phyloP scores from a whole-genome alignment of 2,113 vertebrate species.

The Antechinus flavipes region DNA sequence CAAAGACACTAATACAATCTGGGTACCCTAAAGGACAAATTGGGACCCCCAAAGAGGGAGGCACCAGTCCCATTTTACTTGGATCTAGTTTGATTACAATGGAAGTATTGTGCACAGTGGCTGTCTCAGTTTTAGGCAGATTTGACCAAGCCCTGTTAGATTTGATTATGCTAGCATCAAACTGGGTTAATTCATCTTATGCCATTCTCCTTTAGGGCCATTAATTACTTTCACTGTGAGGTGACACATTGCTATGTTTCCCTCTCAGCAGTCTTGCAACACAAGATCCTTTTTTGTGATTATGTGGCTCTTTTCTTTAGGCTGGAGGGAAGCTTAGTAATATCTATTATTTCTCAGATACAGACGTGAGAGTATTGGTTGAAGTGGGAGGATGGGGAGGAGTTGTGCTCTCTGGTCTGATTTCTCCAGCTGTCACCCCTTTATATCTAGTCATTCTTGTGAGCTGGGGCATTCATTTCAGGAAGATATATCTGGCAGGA shows the following conservation, averaged over 20 bases:
- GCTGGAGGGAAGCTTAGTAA: background rate
- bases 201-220: background rate
- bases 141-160: background rate
- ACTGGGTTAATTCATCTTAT: background rate
- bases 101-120: background rate
- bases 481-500: background rate
- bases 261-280: background rate
- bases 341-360: background rate
- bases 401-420: background rate
- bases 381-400: background rate
- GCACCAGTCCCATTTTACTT: background rate
- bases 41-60: background rate
- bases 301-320: background rate
- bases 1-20: background rate
- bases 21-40: background rate
- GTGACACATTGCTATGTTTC: background rate
- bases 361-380: background rate
- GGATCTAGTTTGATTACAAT: background rate
- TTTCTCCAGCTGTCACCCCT: background rate
- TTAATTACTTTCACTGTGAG: background rate
- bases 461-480: background rate
- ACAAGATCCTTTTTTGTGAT: background rate
- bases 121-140: background rate
- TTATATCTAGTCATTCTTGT: background rate
- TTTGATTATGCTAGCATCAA: background rate